phyloP scores from a whole-genome alignment of 2,113 vertebrate species.

The Lamprologus ornatipinnis region DNA sequence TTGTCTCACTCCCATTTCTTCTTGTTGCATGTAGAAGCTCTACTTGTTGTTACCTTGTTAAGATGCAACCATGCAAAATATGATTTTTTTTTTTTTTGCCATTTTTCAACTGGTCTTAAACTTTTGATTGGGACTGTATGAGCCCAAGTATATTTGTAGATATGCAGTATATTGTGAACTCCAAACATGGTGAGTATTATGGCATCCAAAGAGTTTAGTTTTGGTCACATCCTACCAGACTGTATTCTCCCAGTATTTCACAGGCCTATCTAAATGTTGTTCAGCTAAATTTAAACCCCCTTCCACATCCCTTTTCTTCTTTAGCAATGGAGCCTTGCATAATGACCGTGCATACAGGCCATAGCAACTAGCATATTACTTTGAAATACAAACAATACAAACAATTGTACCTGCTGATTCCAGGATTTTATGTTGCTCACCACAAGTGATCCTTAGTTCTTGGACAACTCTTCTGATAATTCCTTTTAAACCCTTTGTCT shows the following conservation, averaged over 20 bases:
- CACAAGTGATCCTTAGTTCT: background rate
- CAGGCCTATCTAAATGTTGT: background rate
- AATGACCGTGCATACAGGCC: background rate
- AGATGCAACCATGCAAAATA: background rate
- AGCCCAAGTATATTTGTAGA: background rate
- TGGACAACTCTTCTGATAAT: background rate
- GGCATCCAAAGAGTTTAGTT: background rate
- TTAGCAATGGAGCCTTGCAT: background rate
- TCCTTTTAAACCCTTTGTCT: background rate
- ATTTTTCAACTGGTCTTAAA: background rate
- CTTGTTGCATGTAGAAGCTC: background rate
- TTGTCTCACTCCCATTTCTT: background rate
- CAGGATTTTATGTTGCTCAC: background rate
- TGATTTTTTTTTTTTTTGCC: background rate
- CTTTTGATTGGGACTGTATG: background rate
- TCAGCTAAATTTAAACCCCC: background rate
- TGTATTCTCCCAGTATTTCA: background rate
- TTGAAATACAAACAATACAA: background rate
- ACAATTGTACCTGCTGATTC: background rate
- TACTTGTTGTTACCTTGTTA: background rate
- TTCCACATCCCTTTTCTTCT: background rate
- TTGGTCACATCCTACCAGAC: background rate
- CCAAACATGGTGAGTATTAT: background rate
- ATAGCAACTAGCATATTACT: background rate
- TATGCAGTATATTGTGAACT: background rate